A percentile compares a stretch with the other conserved stretches of the same genome.
Evolutionary conservation across 1,140 invertebrate genomes (phyloP).

Genomic region (Zophobas atratus): DNA sequence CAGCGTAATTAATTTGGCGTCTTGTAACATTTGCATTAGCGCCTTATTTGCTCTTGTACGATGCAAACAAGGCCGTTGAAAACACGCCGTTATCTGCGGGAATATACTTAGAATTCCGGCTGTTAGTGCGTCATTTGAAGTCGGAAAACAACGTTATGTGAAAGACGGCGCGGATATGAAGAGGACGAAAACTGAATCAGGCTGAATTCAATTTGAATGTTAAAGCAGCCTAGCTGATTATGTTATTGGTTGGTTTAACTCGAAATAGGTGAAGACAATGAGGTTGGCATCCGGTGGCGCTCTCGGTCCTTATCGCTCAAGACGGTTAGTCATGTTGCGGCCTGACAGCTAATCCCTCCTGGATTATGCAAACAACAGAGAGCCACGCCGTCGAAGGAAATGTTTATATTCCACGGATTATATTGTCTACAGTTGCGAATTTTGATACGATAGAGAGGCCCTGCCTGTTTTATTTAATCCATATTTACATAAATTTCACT

Average conservation of each 20-base stretch:
- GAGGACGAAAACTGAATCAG: conserved; percentile 45
- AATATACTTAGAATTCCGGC: conserved; percentile 43
- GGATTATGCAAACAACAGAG: conserved; percentile 54
- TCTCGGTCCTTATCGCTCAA: conserved; percentile 41
- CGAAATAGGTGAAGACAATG: conserved; percentile 50
- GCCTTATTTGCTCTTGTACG: conserved; percentile 10
- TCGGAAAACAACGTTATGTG: conserved; percentile 46
- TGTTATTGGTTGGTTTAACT: conserved; percentile 51
- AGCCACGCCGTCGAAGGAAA: conserved; percentile 49
- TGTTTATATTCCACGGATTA: conserved; percentile 57
- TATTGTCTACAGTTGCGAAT: conserved; percentile 55
- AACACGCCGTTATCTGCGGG: conserved; percentile 28
- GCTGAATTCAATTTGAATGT: conserved; percentile 49
- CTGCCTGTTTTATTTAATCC: conserved; percentile 60
- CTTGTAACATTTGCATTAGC: conserved; percentile 27
- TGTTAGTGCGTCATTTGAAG: conserved; percentile 45
- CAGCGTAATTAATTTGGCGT: conserved; percentile 39
- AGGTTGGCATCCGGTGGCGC: conserved; percentile 31
- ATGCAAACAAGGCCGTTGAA: conserved; percentile 17
- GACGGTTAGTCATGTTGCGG: conserved; percentile 48
- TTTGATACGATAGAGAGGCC: conserved; percentile 52
- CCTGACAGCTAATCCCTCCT: conserved; percentile 48
- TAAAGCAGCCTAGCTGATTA: conserved; percentile 48
- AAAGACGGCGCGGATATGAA: conserved; percentile 48
- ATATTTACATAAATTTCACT: conserved; percentile 61